Evolutionary conservation across 2,113 vertebrate species (phyloP).

Genomic region (Cyrtonyx montezumae): DNA sequence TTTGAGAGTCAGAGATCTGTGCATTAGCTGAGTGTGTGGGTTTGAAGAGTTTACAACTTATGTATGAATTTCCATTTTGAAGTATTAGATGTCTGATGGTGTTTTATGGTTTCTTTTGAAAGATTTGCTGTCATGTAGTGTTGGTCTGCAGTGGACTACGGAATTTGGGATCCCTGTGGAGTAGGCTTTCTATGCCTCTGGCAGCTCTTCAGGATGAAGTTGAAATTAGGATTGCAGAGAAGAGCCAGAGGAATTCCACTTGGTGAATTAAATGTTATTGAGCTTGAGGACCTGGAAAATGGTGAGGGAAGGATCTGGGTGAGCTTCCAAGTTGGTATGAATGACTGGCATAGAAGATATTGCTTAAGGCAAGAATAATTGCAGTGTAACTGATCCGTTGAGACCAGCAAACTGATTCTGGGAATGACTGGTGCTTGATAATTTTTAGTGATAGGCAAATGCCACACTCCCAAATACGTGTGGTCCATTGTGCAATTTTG

Average conservation of each 20-base stretch:
- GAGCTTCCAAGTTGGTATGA: slow-evolving; percentile 51
- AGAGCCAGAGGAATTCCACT: slow-evolving; percentile 49
- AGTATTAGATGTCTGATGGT: background rate
- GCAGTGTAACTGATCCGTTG: slow-evolving; percentile 47
- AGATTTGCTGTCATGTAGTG: slow-evolving; percentile 9
- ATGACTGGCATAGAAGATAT: slow-evolving; percentile 55
- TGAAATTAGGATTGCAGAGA: slow-evolving; percentile 55
- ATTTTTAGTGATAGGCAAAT: slow-evolving; percentile 53
- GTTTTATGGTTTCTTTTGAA: slow-evolving; percentile 46
- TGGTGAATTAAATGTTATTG: slow-evolving; percentile 46
- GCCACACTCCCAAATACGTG: slow-evolving; percentile 49
- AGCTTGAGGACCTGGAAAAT: slow-evolving; percentile 56
- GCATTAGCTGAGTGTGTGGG: background rate
- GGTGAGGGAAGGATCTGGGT: slow-evolving; percentile 19
- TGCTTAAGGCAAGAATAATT: slow-evolving; percentile 64
- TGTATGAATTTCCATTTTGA: background rate
- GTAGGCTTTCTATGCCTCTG: slow-evolving; percentile 12
- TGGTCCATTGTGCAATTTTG: slow-evolving; percentile 64
- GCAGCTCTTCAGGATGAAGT: slow-evolving; percentile 28
- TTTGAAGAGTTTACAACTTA: background rate
- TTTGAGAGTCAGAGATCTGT: background rate
- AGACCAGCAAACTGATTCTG: slow-evolving; percentile 56
- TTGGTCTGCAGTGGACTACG: slow-evolving; percentile 8
- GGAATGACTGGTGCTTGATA: slow-evolving; percentile 59
- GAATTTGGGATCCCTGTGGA: slow-evolving; percentile 40